phyloP scores from a whole-genome alignment of 53 echinoderm and acorn worm genomes.

The Hippasteria phrygiana region DNA sequence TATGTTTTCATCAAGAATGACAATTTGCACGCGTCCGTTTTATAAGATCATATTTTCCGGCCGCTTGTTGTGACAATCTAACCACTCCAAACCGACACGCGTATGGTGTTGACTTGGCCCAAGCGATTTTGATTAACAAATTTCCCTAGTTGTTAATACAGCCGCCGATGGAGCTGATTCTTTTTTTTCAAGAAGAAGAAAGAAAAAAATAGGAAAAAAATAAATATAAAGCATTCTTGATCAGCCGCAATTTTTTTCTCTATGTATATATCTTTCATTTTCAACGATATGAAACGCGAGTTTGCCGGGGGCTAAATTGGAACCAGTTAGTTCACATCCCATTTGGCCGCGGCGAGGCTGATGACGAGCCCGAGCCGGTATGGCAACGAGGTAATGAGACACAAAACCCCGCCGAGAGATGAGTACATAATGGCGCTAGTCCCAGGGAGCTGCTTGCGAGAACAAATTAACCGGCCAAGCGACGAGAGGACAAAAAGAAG shows the following conservation, averaged over 20 bases:
- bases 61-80: neutral
- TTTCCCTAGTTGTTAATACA: neutral
- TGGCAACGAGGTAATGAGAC: constrained; percentile 40
- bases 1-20: constrained; percentile 1
- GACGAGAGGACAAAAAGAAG: neutral
- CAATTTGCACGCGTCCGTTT: too few relatives aligned
- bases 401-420: constrained; percentile 42
- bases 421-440: constrained; percentile 16
- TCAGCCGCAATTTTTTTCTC: constrained; percentile 24
- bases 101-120: neutral
- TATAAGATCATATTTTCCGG: neutral
- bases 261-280: neutral
- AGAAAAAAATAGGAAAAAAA: neutral
- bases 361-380: neutral
- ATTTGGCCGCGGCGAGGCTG: constrained; percentile 33
- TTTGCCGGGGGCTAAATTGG: constrained; percentile 33
- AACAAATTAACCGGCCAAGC: constrained; percentile 51
- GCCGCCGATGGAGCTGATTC: neutral
- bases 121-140: constrained; percentile 20
- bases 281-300: constrained; percentile 24
- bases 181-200: too few relatives aligned
- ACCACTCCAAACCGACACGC: neutral
- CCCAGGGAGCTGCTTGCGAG: constrained; percentile 19
- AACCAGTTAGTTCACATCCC: constrained; percentile 52
- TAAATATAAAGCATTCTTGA: constrained; percentile 27